phyloP scores from a whole-genome alignment of 2,888 invertebrate genomes.

The Caenorhabditis sp. region DNA sequence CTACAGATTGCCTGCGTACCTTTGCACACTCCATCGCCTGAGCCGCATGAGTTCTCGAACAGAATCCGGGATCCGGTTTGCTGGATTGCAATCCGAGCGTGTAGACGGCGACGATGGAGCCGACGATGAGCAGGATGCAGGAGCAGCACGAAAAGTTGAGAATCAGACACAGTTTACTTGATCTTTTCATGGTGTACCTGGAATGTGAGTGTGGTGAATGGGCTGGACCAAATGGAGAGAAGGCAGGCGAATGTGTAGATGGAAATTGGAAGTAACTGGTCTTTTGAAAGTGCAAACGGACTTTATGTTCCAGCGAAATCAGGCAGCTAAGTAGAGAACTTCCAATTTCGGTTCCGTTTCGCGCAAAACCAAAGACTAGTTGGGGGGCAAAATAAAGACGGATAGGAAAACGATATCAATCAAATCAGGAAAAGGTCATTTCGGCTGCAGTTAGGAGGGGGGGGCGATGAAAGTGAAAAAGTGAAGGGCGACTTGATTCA shows the following conservation, averaged over 20 bases:
- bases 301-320: background rate
- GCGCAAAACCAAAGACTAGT: slow-evolving; percentile 6
- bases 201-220: background rate
- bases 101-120: slow-evolving; percentile 38
- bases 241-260: background rate
- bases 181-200: slow-evolving; percentile 25
- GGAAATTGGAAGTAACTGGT: background rate
- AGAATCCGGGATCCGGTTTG: slow-evolving; percentile 46
- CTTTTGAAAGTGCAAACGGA: background rate
- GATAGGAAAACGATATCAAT: slow-evolving; percentile 30
- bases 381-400: background rate
- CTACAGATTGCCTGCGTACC: background rate
- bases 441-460: too few relatives aligned
- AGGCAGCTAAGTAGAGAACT: background rate
- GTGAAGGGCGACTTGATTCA: slow-evolving; percentile 7
- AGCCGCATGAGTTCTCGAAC: slow-evolving; percentile 34
- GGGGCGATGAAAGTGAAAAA: slow-evolving; percentile 31
- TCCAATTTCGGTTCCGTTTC: background rate
- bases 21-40: slow-evolving; percentile 45
- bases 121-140: slow-evolving; percentile 36
- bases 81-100: slow-evolving; percentile 28
- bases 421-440: slow-evolving; percentile 40
- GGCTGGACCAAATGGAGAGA: background rate
- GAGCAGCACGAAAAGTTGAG: slow-evolving; percentile 38
- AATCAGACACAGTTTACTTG: slow-evolving; percentile 37